These are phyloP conservation scores for Cactoblastis cactorum DNA, from an alignment of 2,888 invertebrate species.

Conservation along the genomic window DNA sequence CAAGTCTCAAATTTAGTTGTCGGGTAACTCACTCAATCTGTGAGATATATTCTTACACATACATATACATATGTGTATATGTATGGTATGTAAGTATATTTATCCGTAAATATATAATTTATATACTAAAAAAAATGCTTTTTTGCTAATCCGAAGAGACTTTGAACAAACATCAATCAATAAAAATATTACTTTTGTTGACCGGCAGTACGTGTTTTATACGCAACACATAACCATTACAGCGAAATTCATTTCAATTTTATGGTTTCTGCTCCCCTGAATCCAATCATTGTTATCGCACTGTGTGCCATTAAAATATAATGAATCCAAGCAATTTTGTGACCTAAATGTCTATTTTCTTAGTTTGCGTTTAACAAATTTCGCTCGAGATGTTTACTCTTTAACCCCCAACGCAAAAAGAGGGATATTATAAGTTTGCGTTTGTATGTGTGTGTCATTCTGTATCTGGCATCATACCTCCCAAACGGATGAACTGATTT, in stretches of 20 bases:
- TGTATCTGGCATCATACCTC: too few relatives aligned
- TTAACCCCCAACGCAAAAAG: too few relatives aligned
- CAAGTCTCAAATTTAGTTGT: too few relatives aligned
- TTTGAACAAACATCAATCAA: background rate
- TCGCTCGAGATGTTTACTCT: too few relatives aligned
- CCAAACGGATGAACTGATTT: too few relatives aligned
- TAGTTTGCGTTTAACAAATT: too few relatives aligned
- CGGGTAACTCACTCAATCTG: too few relatives aligned
- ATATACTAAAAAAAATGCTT: background rate
- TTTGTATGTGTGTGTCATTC: too few relatives aligned
- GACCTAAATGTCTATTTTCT: slow-evolving; percentile 33
- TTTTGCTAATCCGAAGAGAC: too few relatives aligned
- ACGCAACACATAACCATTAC: slow-evolving; percentile 70
- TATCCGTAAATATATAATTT: background rate
- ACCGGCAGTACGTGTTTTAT: slow-evolving; percentile 63
- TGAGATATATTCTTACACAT: too few relatives aligned
- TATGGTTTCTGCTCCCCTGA: slow-evolving; percentile 76
- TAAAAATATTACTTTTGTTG: slow-evolving; percentile 32
- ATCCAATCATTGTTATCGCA: slow-evolving; percentile 77
- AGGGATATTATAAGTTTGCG: too few relatives aligned
- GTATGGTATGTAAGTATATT: background rate
- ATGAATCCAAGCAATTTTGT: slow-evolving; percentile 61
- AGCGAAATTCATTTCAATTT: slow-evolving; percentile 77
- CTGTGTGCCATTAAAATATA: slow-evolving; percentile 70
- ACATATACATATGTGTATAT: too few relatives aligned